A percentile compares a stretch with the other conserved stretches of the same genome.
phyloP scores from a whole-genome alignment of 2,888 invertebrate species.

The Drosophila siamana region DNA sequence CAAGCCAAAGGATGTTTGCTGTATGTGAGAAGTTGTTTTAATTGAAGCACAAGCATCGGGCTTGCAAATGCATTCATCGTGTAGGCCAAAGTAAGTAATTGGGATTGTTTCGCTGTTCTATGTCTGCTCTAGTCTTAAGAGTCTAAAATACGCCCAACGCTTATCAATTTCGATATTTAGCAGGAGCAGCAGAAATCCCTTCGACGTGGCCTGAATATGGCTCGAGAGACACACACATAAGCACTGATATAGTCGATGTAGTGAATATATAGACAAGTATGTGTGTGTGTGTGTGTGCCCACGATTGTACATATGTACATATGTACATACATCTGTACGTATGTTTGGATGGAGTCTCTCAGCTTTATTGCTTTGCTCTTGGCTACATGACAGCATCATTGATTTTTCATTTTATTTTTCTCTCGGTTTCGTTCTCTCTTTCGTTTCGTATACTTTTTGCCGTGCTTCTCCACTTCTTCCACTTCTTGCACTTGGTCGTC shows the following conservation, averaged over 20 bases:
- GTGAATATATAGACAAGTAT: too few relatives aligned
- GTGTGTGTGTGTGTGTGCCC: too few relatives aligned
- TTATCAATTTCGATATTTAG: too few relatives aligned
- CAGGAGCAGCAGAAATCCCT: not conserved
- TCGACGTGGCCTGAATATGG: not conserved
- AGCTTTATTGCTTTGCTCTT: constrained; percentile 38
- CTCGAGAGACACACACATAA: not conserved
- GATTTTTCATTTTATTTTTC: constrained; percentile 70
- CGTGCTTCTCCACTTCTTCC: constrained; percentile 5
- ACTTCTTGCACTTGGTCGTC: constrained; percentile 1
- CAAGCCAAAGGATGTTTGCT: too few relatives aligned
- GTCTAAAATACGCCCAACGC: too few relatives aligned
- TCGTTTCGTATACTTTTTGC: constrained; percentile 8
- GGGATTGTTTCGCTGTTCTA: too few relatives aligned
- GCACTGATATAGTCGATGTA: too few relatives aligned
- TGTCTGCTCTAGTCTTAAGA: too few relatives aligned
- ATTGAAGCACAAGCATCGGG: too few relatives aligned
- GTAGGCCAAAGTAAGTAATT: too few relatives aligned
- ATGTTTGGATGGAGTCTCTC: constrained; percentile 9
- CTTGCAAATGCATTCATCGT: too few relatives aligned
- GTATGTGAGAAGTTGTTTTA: too few relatives aligned
- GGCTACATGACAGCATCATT: constrained; percentile 74
- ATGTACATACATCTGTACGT: constrained; percentile 1
- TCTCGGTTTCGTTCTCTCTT: constrained; percentile 8
- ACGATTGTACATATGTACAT: not conserved